Percentiles rank a stretch among this genome's conserved stretches.
Conservation (phyloP, 2,888 invertebrate genomes). For the Dromius quadrimaculatus region DNA sequence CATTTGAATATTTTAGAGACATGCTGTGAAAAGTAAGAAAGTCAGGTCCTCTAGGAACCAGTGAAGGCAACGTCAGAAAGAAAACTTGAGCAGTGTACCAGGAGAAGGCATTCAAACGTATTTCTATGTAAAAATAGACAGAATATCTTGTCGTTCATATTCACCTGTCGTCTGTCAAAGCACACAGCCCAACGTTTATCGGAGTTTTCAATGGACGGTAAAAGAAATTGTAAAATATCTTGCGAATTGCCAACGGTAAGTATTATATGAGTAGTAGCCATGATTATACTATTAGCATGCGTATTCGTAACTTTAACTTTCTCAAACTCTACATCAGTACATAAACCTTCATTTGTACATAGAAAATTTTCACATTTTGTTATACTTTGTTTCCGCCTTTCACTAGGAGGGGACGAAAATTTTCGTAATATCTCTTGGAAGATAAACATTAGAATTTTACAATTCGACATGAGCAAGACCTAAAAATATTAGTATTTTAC, state of each 20-base stretch:
- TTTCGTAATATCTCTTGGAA: conserved; percentile 69
- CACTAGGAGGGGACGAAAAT: conserved; percentile 62
- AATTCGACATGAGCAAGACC: conserved; percentile 80
- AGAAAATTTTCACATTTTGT: conserved; percentile 77
- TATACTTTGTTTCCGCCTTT: conserved; percentile 54
- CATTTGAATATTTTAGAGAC: no score
- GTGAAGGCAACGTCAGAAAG: no score
- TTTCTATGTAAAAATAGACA: no score
- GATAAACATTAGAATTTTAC: conserved; percentile 73
- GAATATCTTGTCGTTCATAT: no score
- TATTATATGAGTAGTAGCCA: conserved; percentile 75
- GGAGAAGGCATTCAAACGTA: no score
- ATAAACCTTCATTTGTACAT: conserved; percentile 75
- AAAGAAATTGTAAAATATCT: conserved; percentile 75
- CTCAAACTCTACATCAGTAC: conserved; percentile 60
- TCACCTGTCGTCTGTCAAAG: conserved; percentile 81
- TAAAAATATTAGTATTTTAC: conserved; percentile 59
- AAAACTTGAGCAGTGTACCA: no score
- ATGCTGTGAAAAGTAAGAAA: no score
- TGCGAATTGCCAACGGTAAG: conserved; percentile 73
- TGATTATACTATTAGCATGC: conserved; percentile 71
- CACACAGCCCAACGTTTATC: conserved; percentile 77
- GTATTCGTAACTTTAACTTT: conserved; percentile 55
- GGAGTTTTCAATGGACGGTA: conserved; percentile 73
- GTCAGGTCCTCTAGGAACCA: no score